Conservation (phyloP, 2,797 vertebrate species). For the Semaprochilodus insignis region DNA sequence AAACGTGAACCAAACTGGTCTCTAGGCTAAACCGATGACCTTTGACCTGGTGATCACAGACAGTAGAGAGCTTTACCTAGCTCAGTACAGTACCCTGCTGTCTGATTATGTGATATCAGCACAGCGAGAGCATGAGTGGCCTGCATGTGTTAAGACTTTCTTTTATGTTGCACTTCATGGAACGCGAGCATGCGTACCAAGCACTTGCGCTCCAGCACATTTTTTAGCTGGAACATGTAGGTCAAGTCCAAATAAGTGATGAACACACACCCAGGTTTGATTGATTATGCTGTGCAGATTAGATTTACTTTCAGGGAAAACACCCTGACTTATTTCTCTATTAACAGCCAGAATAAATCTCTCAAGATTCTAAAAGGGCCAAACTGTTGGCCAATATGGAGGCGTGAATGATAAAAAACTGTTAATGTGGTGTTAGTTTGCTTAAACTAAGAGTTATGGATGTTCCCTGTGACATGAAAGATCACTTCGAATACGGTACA, state of each 20-base stretch:
- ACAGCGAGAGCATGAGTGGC: slow-evolving; percentile 16
- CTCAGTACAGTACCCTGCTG: not conserved
- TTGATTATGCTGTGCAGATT: slow-evolving; percentile 44
- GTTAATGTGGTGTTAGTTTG: slow-evolving; percentile 1
- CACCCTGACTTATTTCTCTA: slow-evolving; percentile 51
- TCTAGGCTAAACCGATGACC: not conserved
- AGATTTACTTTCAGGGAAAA: slow-evolving; percentile 51
- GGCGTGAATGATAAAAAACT: slow-evolving; percentile 23
- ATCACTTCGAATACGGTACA: not conserved
- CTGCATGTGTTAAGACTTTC: not conserved
- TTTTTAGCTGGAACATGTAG: slow-evolving; percentile 39
- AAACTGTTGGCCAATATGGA: not conserved
- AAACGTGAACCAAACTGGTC: slow-evolving; percentile 3
- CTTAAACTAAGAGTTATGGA: not conserved
- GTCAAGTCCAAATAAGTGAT: slow-evolving; percentile 54
- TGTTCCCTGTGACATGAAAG: not conserved
- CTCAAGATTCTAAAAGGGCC: slow-evolving; percentile 5
- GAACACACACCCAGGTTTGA: slow-evolving; percentile 43
- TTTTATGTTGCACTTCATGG: not conserved
- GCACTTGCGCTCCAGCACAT: slow-evolving; percentile 49
- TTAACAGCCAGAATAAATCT: slow-evolving; percentile 42
- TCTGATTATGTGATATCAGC: not conserved
- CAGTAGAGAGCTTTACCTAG: not conserved
- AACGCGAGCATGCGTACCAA: slow-evolving; percentile 34
- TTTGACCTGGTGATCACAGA: not conserved